Evolutionary conservation across 1,140 invertebrate genomes (phyloP).

Genomic region (Caenorhabditis brenneri): DNA sequence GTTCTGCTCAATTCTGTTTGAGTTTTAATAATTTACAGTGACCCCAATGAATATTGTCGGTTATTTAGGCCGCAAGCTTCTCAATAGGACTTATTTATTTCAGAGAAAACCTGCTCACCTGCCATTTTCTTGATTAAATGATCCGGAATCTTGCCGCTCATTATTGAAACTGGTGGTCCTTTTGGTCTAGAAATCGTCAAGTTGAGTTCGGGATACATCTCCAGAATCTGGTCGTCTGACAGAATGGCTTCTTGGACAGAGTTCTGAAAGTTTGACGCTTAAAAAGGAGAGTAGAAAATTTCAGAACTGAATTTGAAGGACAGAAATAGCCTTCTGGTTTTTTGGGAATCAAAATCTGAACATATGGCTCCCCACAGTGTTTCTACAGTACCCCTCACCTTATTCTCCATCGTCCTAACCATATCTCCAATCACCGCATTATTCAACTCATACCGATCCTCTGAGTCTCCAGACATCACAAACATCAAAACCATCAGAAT

Average conservation of each 20-base stretch:
- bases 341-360: too few relatives aligned
- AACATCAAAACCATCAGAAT: neutral
- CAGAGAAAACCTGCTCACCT: too few relatives aligned
- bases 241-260: neutral
- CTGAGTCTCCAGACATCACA: neutral
- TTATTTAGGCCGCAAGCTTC: too few relatives aligned
- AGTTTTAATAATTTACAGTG: too few relatives aligned
- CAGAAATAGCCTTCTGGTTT: too few relatives aligned
- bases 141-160: conserved; percentile 26
- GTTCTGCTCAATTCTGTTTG: too few relatives aligned
- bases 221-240: neutral
- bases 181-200: neutral
- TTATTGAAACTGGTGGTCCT: neutral
- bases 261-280: neutral
- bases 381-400: neutral
- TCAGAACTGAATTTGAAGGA: too few relatives aligned
- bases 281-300: neutral
- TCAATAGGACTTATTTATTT: too few relatives aligned
- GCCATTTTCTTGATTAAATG: conserved; percentile 21
- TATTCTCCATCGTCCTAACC: neutral
- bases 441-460: neutral
- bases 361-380: neutral
- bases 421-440: conserved; percentile 12
- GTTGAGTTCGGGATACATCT: conserved; percentile 1
- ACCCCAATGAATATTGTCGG: too few relatives aligned